phyloP scores from a whole-genome alignment of 2,113 vertebrate genomes.

The Peromyscus leucopus region DNA sequence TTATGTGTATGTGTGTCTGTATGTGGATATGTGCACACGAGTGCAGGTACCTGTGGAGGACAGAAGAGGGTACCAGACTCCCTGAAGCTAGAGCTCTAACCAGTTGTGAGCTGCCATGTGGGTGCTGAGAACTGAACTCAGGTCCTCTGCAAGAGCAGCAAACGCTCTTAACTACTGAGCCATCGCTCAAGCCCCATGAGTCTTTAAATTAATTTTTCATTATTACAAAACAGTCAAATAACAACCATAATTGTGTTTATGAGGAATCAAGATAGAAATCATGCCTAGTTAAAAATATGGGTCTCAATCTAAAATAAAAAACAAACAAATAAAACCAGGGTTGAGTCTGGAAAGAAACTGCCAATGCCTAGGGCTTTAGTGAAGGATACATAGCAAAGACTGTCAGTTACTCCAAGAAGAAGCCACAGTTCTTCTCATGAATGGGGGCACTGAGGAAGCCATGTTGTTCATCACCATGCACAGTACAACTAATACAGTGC shows the following conservation, averaged over 20 bases:
- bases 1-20: background rate
- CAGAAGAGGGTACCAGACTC: background rate
- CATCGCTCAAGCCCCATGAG: background rate
- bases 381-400: background rate
- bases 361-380: background rate
- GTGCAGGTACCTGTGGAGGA: background rate
- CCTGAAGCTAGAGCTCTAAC: background rate
- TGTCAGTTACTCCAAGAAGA: background rate
- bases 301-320: background rate
- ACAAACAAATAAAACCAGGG: background rate
- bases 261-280: slow-evolving; percentile 6
- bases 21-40: background rate
- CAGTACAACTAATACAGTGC: background rate
- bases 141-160: background rate
- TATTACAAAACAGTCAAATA: background rate
- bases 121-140: background rate
- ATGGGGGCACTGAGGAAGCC: background rate
- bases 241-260: background rate
- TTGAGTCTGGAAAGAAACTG: background rate
- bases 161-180: background rate
- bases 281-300: background rate
- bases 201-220: background rate
- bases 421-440: background rate
- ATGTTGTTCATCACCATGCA: background rate
- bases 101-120: background rate